These are phyloP conservation scores for Melinaea menophilus DNA, from an alignment of 2,888 invertebrate genomes.

Conservation along the genomic window DNA sequence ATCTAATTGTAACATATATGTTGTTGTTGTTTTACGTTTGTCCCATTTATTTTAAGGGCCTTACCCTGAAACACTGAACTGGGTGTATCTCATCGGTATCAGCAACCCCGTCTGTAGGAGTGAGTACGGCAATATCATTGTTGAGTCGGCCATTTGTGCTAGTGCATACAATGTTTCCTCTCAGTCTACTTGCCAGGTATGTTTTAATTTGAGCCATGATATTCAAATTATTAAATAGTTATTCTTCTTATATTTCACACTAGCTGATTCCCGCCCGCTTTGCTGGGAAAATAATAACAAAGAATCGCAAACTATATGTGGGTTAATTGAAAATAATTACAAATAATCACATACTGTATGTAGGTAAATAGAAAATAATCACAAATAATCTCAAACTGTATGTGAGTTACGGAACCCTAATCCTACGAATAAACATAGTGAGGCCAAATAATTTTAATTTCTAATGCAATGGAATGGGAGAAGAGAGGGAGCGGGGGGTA, in stretches of 20 bases:
- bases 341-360: too few species aligned
- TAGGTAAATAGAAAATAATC: too few species aligned
- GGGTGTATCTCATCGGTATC: conserved; percentile 53
- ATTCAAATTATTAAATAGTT: neutral
- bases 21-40: neutral
- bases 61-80: conserved; percentile 51
- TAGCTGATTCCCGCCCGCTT: too few species aligned
- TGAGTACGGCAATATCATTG: conserved; percentile 44
- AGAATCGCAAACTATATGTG: too few species aligned
- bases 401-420: too few species aligned
- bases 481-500: too few species aligned
- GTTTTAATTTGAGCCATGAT: neutral
- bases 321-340: too few species aligned
- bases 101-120: conserved; percentile 42
- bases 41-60: conserved; percentile 33
- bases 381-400: too few species aligned
- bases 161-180: conserved; percentile 51
- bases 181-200: conserved; percentile 60
- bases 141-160: conserved; percentile 55
- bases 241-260: neutral
- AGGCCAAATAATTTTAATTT: too few species aligned
- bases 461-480: too few species aligned
- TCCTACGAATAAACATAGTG: too few species aligned
- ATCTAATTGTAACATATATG: neutral
- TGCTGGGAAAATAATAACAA: too few species aligned